These are phyloP conservation scores for Dioctria linearis DNA, from an alignment of 2,888 invertebrate species.

Conservation along the genomic window DNA sequence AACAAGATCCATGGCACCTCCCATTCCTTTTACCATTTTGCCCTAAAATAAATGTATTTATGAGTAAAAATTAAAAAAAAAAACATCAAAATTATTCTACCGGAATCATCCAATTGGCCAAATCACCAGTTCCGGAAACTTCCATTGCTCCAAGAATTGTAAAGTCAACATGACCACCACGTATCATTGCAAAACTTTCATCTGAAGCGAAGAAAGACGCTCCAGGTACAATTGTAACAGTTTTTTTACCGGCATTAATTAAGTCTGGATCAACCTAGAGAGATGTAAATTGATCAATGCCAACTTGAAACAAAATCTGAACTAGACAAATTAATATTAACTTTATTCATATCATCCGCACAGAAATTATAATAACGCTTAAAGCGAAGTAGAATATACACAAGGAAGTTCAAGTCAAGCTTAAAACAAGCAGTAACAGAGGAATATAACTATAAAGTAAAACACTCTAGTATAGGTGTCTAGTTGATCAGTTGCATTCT, in stretches of 20 bases:
- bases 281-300: not conserved
- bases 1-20: slow-evolving; percentile 99
- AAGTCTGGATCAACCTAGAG: slow-evolving; percentile 88
- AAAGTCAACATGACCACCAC: slow-evolving; percentile 96
- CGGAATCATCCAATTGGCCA: slow-evolving; percentile 99
- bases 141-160: slow-evolving; percentile 99
- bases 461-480: no score
- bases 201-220: slow-evolving; percentile 96
- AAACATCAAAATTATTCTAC: slow-evolving; percentile 72
- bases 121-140: slow-evolving; percentile 95
- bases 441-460: no score
- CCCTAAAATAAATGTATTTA: slow-evolving; percentile 75
- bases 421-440: no score
- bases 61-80: not conserved
- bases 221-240: slow-evolving; percentile 90
- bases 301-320: not conserved
- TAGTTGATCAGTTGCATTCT: no score
- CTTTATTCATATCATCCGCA: no score
- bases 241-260: slow-evolving; percentile 99
- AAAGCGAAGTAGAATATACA: no score
- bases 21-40: slow-evolving; percentile 99
- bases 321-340: no score
- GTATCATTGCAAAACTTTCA: slow-evolving; percentile 99
- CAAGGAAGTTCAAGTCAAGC: no score
- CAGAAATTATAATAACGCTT: no score